Evolutionary conservation across 2,888 invertebrate species (phyloP).

Genomic region (Gari tellinella): DNA sequence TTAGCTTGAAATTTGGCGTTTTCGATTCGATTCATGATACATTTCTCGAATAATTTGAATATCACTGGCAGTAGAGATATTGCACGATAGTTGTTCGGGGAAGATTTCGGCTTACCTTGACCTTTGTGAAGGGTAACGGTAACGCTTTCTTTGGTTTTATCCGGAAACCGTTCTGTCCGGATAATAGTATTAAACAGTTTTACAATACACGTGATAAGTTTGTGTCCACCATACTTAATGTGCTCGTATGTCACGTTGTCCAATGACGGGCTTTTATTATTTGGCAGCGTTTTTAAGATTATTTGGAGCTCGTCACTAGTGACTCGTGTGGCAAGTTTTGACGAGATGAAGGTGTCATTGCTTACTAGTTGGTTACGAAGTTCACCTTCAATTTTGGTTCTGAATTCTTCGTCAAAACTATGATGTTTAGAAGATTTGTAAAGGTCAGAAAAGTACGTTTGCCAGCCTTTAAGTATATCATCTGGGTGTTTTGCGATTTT

Average conservation of each 20-base stretch:
- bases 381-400: not conserved
- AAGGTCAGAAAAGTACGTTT: not conserved
- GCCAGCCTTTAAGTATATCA: constrained; percentile 3
- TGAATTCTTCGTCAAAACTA: constrained; percentile 5
- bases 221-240: not conserved
- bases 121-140: constrained; percentile 1
- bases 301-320: not conserved
- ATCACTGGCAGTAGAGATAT: constrained; percentile 11
- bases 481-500: not conserved
- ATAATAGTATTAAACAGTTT: constrained; percentile 9
- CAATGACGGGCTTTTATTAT: not conserved
- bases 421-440: not conserved
- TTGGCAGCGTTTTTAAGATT: not conserved
- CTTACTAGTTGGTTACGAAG: not conserved
- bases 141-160: not conserved
- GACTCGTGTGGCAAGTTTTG: not conserved
- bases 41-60: constrained; percentile 9
- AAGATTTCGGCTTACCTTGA: constrained; percentile 2
- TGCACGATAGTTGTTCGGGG: constrained; percentile 11
- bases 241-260: constrained; percentile 12
- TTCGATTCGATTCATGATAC: not conserved
- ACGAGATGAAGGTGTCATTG: not conserved
- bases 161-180: not conserved
- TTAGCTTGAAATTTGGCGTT: not conserved
- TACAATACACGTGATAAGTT: not conserved